phyloP scores from a whole-genome alignment of 2,113 vertebrate genomes.

The Eretmodus cyanostictus region DNA sequence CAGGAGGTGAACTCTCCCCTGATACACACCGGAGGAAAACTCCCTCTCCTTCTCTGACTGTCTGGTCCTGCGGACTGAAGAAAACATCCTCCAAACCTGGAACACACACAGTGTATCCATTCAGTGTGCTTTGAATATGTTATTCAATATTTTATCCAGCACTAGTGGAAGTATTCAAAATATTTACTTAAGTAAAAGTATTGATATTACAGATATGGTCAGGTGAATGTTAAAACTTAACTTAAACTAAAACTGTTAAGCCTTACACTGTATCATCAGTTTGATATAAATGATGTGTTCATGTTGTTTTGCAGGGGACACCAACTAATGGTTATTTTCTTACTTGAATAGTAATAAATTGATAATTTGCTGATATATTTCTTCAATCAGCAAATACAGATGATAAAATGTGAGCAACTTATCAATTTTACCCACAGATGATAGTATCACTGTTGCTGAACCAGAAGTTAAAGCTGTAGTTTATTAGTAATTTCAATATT shows the following conservation, averaged over 20 bases:
- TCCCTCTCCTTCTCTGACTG: slow-evolving; percentile 42
- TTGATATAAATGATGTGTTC: background rate
- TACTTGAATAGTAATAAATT: background rate
- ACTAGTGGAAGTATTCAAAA: background rate
- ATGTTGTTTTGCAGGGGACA: background rate
- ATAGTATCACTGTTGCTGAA: background rate
- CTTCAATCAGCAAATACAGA: background rate
- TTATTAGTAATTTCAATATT: background rate
- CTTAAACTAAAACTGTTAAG: background rate
- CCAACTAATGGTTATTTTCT: background rate
- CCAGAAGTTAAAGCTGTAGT: background rate
- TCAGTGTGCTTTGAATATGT: background rate
- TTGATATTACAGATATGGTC: background rate
- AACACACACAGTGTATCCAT: background rate
- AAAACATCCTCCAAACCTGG: slow-evolving; percentile 72
- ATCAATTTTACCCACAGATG: background rate
- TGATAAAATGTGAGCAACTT: background rate
- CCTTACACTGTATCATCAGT: background rate
- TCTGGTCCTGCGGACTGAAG: slow-evolving; percentile 67
- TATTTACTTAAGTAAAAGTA: background rate
- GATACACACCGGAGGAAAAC: slow-evolving; percentile 74
- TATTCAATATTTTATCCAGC: background rate
- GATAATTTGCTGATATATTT: background rate
- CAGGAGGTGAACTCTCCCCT: slow-evolving; percentile 68
- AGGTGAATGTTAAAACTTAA: background rate